Percentiles rank a stretch among this genome's conserved stretches.
Evolutionary conservation across 2,888 invertebrate species (phyloP).

Genomic region (Drosophila nigricruria): DNA sequence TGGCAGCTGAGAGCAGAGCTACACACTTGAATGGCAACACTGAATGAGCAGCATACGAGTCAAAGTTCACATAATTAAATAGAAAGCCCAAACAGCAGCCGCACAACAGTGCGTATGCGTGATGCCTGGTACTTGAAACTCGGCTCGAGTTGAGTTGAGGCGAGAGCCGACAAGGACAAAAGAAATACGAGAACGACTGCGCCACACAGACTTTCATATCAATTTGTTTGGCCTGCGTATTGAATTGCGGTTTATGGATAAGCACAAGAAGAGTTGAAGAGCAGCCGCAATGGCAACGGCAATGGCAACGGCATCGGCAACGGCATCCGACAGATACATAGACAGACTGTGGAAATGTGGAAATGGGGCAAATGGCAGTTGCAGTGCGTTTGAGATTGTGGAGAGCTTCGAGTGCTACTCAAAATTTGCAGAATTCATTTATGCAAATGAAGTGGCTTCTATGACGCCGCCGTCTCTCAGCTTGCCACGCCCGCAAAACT

Average conservation of each 20-base stretch:
- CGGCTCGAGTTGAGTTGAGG: slow-evolving; percentile 31
- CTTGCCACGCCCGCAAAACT: slow-evolving; percentile 22
- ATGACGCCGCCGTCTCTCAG: slow-evolving; percentile 49
- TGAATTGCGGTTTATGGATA: slow-evolving; percentile 74
- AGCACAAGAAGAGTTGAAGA: slow-evolving; percentile 32
- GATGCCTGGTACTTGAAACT: slow-evolving; percentile 60
- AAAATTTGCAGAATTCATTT: slow-evolving; percentile 79
- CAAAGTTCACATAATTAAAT: slow-evolving; percentile 74
- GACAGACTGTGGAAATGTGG: slow-evolving; percentile 10
- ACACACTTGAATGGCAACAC: slow-evolving; percentile 57
- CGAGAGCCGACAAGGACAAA: slow-evolving; percentile 24
- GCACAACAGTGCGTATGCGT: slow-evolving; percentile 56
- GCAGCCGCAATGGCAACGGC: not conserved
- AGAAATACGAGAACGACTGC: slow-evolving; percentile 15
- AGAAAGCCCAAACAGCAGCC: slow-evolving; percentile 61
- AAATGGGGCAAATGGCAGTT: slow-evolving; percentile 35
- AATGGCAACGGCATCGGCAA: not conserved
- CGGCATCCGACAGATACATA: not conserved
- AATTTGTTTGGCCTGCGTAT: slow-evolving; percentile 72
- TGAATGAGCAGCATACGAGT: slow-evolving; percentile 52
- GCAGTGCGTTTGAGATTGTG: slow-evolving; percentile 34
- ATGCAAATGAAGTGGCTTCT: slow-evolving; percentile 80
- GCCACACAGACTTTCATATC: slow-evolving; percentile 58
- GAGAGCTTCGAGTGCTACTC: slow-evolving; percentile 68
- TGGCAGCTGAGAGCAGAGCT: not conserved